Evolutionary conservation across 2,797 vertebrate genomes (phyloP), one percentile per base, ranked within the genome.

Genomic region (Lithobates sylvaticus): DNA sequence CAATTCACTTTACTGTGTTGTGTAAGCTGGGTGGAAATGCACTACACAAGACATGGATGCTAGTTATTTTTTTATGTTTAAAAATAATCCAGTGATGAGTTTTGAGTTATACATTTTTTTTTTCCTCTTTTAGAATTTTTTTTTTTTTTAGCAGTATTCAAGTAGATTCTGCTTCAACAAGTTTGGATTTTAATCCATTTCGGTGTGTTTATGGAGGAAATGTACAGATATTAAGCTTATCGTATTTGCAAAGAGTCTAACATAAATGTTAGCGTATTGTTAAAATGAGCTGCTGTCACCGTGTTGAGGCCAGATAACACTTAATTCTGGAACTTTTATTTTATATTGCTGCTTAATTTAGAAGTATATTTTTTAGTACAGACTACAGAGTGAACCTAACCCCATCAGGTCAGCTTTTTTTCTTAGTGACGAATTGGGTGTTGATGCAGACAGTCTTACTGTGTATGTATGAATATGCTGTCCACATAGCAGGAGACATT

Each of bases 81-180:
- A 47, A 39, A 47, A 47, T 13, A 47, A 47, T 47, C 44, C 44
- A 47, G 44, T 47, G 0, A 47, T 12, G 44, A 44, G 42, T 44
- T 44, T 44, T 44, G 34, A n/a, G 7, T 67, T 29, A 29, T 29
- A 29, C 29, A 29, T 68, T 69, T 27, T 73, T 54, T 27, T 12
- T 67, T 72, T 78, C 78, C 36, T 34, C 9, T 68, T 68, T 64
- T 36, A n/a, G 36, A 64, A 32, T 69, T 36, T 79, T 54, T 79
- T 36, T 79, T 54, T 79, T 54, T 50, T 72, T 78, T 75, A 39
- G 81, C 78, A 76, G 84, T 81, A 81, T 81, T 86, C 42, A 27
- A 50, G 10, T 72, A 65, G 58, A 16, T 42, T 76, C n/a, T 54
- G 74, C 65, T 70, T 47, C 23, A 34, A 15, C 29, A 47, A 26